Conservation (phyloP, 2,797 vertebrate species). For the Benthosema pterotum region DNA sequence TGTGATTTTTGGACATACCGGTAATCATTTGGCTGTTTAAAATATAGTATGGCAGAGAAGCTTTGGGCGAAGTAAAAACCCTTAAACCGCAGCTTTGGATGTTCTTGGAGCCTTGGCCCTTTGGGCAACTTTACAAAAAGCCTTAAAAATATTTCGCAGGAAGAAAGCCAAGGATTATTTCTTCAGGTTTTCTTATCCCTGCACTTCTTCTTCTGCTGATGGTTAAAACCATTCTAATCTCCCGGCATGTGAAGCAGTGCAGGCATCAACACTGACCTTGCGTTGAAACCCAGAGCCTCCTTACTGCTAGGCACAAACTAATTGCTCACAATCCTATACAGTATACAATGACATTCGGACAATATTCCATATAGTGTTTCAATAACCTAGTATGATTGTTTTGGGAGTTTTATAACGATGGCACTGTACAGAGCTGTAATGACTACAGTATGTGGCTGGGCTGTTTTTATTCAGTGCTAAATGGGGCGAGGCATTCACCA, state of each 20-base stretch:
- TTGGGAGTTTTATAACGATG: constrained; percentile 45
- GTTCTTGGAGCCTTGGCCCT: too few species aligned
- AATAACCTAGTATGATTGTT: constrained; percentile 11
- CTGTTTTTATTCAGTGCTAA: constrained; percentile 44
- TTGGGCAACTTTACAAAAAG: too few species aligned
- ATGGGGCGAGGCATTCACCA: constrained; percentile 60
- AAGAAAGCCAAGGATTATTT: too few species aligned
- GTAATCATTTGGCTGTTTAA: too few species aligned
- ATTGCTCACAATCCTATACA: constrained; percentile 25
- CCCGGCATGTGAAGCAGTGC: neutral
- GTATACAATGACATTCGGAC: constrained; percentile 6
- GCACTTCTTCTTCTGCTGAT: too few species aligned
- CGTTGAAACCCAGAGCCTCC: neutral
- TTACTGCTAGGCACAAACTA: neutral
- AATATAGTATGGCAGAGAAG: too few species aligned
- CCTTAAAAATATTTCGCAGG: too few species aligned
- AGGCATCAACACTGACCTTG: constrained; percentile 9
- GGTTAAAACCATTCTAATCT: constrained; percentile 4
- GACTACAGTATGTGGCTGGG: constrained; percentile 20
- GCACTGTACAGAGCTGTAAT: constrained; percentile 39
- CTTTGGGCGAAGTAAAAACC: too few species aligned
- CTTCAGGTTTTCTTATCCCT: too few species aligned
- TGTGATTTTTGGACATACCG: too few species aligned
- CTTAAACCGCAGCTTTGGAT: too few species aligned
- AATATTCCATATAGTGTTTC: neutral